Base-by-base conservation (phyloP, 2,113 vertebrate species). In the Delphinus delphis region DNA sequence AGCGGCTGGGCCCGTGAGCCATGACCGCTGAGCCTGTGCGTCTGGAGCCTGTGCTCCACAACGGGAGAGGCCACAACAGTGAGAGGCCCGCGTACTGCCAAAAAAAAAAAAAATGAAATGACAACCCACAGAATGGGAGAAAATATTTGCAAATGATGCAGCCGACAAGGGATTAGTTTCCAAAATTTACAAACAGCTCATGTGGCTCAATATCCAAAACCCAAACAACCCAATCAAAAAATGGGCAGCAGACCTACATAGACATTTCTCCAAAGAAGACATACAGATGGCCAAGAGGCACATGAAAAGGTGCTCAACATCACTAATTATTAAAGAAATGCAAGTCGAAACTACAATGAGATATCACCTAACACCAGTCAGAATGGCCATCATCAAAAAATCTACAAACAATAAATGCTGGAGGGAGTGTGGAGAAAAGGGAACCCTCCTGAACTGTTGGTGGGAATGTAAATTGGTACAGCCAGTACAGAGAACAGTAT, bases 161-260 rank as follows among this genome's bases (percentile, higher is more conserved):
- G 14, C 15, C 0, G 0, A 7, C 15, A 44, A 74, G 25, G 0
- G 0, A 28, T 28, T 44, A 17, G 38, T 44, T 38, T 74, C 26
- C 13, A 74, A 28, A 74, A 44, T 44, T 74, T 14, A 44, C 0
- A 41, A 17, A 74, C 26, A 44, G 38, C 71, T 15, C 41, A 44
- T 74, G 25, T 44, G 38, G 38, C 26, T 74, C 14, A 25, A 74
- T 74, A 44, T 44, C 41, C 38, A 74, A 74, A 74, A 44, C 26
- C 15, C 3, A 26, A 74, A 44, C 71, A 74, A 28, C 38, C 71
- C 71, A 74, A 28, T 44, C 1, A 8, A 44, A 44, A 44, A 44
- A 74, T 28, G 25, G 71, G 6, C 25, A 74, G 38, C 20, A 44
- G 38, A 74, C 71, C 44, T 38, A 44, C 26, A 44, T 28, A 28